phyloP scores from a whole-genome alignment of 1,140 invertebrate species.

The Sogatella furcifera region DNA sequence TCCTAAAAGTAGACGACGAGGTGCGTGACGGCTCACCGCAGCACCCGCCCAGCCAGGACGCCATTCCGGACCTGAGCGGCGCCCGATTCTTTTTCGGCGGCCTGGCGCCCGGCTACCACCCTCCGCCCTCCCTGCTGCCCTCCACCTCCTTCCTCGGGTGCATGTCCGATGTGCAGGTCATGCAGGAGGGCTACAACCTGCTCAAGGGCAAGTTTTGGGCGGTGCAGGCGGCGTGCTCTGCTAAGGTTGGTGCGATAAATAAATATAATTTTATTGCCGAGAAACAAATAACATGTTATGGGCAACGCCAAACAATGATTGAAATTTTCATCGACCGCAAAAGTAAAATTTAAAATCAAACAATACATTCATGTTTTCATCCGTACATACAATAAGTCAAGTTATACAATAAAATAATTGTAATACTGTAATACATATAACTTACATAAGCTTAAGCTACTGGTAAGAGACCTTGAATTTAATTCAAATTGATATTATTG shows the following conservation, averaged over 20 bases:
- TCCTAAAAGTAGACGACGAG: conserved; percentile 58
- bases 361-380: too few species aligned
- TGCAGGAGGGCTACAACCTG: conserved; percentile 53
- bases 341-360: too few species aligned
- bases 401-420: too few species aligned
- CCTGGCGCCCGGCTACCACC: conserved; percentile 53
- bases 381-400: too few species aligned
- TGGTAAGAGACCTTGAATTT: too few species aligned
- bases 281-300: too few species aligned
- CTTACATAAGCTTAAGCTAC: too few species aligned
- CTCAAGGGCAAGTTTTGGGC: conserved; percentile 57
- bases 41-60: conserved; percentile 43
- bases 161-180: conserved; percentile 65
- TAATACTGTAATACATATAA: too few species aligned
- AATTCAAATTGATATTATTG: too few species aligned
- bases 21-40: conserved; percentile 51
- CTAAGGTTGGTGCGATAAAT: conserved; percentile 52
- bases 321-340: too few species aligned
- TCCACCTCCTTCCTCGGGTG: conserved; percentile 60
- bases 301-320: too few species aligned
- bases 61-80: conserved; percentile 49
- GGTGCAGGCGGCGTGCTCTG: conserved; percentile 60
- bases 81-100: conserved; percentile 69
- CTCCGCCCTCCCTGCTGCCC: conserved; percentile 29
- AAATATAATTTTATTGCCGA: background rate